Evolutionary conservation across 2,797 vertebrate genomes (phyloP).

Genomic region (Spheniscus humboldti): DNA sequence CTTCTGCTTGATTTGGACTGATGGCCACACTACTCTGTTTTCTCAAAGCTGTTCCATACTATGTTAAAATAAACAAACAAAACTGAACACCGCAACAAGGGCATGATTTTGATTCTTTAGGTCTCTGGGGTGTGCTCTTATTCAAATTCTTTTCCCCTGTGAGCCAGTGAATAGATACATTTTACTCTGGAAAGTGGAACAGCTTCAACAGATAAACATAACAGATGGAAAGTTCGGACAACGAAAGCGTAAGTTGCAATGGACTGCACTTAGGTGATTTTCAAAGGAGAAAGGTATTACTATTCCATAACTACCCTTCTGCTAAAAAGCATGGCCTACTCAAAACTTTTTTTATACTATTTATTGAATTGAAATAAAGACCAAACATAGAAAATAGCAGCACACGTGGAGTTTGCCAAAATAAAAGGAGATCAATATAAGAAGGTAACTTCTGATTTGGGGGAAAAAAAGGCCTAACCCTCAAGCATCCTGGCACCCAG

Average conservation of each 20-base stretch:
- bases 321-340: not conserved
- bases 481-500: not conserved
- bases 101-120: not conserved
- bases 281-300: not conserved
- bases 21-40: not conserved
- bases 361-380: not conserved
- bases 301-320: not conserved
- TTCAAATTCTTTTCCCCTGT: not conserved
- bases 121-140: not conserved
- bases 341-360: not conserved
- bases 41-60: not conserved
- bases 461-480: not conserved
- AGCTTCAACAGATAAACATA: not conserved
- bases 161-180: not conserved
- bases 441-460: not conserved
- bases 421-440: rapidly evolving
- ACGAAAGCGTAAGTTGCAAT: not conserved
- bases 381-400: not conserved
- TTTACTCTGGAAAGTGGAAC: not conserved
- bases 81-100: not conserved
- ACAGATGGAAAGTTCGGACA: not conserved
- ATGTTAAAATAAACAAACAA: not conserved
- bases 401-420: not conserved
- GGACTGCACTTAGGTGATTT: not conserved
- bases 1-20: not conserved